phyloP scores from a whole-genome alignment of 2,888 invertebrate genomes.

The Unio pictorum region DNA sequence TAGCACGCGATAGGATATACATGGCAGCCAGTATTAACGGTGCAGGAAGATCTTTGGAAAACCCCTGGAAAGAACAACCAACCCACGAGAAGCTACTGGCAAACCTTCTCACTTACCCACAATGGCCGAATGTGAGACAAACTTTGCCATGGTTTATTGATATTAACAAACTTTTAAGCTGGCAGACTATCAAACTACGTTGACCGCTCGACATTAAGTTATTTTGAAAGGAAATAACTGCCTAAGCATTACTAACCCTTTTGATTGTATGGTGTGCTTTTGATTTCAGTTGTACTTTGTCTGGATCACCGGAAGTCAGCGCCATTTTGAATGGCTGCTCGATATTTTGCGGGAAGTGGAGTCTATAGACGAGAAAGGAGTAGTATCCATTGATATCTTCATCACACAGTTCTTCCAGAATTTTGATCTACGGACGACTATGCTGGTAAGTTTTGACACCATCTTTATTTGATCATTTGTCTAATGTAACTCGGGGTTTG shows the following conservation, averaged over 20 bases:
- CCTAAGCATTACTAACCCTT: neutral
- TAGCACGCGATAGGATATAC: too few relatives aligned
- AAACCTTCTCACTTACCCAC: too few relatives aligned
- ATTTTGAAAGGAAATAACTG: neutral
- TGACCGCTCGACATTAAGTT: neutral
- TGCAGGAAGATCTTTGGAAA: too few relatives aligned
- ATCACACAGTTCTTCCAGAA: slow-evolving; percentile 79
- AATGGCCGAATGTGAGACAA: too few relatives aligned
- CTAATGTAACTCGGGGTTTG: too few relatives aligned
- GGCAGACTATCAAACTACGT: neutral
- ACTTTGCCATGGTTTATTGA: too few relatives aligned
- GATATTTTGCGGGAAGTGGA: slow-evolving; percentile 72
- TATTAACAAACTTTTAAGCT: neutral
- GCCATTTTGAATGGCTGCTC: too few relatives aligned
- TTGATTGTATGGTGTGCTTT: neutral
- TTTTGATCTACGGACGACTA: slow-evolving; percentile 78
- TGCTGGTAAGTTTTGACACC: slow-evolving; percentile 73
- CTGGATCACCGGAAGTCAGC: too few relatives aligned
- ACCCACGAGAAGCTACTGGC: too few relatives aligned
- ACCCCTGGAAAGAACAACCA: too few relatives aligned
- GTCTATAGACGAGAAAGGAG: slow-evolving; percentile 73
- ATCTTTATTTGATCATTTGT: neutral
- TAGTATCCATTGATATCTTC: slow-evolving; percentile 77
- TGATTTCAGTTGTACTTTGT: too few relatives aligned
- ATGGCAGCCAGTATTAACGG: too few relatives aligned